Percentiles rank a stretch among this genome's conserved stretches.
phyloP scores from a whole-genome alignment of 2,113 vertebrate species.

The Regulus satrapa region DNA sequence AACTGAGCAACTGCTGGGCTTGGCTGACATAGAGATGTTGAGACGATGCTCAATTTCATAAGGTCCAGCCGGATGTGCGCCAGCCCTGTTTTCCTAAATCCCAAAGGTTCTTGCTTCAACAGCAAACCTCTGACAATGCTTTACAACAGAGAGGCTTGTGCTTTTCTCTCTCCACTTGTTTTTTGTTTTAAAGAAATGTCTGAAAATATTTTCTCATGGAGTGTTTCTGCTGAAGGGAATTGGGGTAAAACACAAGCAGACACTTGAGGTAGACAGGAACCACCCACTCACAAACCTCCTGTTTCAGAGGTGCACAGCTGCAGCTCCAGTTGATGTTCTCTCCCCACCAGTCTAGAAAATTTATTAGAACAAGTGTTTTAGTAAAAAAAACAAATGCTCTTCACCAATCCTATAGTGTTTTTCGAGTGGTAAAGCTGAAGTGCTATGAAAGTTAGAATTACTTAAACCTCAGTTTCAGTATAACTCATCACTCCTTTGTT shows the following conservation, averaged over 20 bases:
- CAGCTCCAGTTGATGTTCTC: not conserved
- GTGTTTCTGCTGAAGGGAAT: not conserved
- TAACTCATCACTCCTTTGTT: not conserved
- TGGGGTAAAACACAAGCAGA: not conserved
- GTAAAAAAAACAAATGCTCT: not conserved
- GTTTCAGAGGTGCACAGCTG: not conserved
- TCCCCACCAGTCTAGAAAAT: not conserved
- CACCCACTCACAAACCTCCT: not conserved
- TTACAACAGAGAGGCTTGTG: not conserved
- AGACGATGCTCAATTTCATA: fast-evolving
- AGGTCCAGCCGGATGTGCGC: not conserved
- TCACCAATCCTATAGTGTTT: not conserved
- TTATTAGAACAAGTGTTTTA: not conserved
- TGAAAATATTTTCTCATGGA: not conserved
- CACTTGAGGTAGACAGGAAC: not conserved
- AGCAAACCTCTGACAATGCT: not conserved
- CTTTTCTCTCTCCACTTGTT: not conserved
- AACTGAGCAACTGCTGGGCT: not conserved
- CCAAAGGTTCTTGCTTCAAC: not conserved
- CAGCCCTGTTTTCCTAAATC: not conserved
- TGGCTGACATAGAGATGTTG: not conserved
- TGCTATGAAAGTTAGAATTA: not conserved
- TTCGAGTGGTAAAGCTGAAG: not conserved
- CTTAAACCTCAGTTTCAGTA: not conserved
- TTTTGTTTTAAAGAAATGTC: not conserved